Conservation (phyloP, 2,888 invertebrate genomes). For the Meloe dianella region DNA sequence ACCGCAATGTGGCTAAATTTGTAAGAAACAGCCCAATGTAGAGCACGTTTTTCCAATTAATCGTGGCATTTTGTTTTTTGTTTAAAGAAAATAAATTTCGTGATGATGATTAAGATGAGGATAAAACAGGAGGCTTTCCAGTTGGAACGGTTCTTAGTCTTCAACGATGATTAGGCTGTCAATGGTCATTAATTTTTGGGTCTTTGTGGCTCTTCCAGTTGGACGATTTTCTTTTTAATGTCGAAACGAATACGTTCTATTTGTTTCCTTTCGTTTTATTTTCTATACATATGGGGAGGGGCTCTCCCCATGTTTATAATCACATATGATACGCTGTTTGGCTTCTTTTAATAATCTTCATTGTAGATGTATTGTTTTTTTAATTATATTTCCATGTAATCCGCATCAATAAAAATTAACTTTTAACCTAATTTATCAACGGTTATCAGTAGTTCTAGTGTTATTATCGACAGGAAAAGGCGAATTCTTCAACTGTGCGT, state of each 20-base stretch:
- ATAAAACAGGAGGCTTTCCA: not conserved
- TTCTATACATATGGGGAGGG: not conserved
- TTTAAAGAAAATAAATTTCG: not conserved
- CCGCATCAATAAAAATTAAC: not conserved
- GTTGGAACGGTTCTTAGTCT: conserved; percentile 13
- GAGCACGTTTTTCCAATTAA: conserved; percentile 7
- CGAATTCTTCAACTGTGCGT: not conserved
- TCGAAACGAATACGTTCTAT: conserved; percentile 13
- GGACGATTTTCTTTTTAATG: conserved; percentile 44
- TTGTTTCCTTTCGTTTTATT: not conserved
- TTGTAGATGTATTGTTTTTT: not conserved
- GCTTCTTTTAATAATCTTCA: conserved; percentile 4
- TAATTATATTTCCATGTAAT: not conserved
- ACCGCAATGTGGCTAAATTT: not conserved
- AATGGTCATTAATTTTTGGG: conserved; percentile 48
- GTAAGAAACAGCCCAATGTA: not conserved
- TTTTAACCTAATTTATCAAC: not conserved
- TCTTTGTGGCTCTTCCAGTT: conserved; percentile 47
- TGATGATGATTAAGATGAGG: not conserved
- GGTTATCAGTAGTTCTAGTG: not conserved
- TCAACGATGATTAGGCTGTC: conserved; percentile 50
- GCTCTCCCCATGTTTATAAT: not conserved
- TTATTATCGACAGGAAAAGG: not conserved
- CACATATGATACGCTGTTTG: conserved; percentile 5
- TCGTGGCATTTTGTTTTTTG: conserved; percentile 2